phyloP scores from a whole-genome alignment of 2,797 vertebrate species.

The Bradypodion pumilum region DNA sequence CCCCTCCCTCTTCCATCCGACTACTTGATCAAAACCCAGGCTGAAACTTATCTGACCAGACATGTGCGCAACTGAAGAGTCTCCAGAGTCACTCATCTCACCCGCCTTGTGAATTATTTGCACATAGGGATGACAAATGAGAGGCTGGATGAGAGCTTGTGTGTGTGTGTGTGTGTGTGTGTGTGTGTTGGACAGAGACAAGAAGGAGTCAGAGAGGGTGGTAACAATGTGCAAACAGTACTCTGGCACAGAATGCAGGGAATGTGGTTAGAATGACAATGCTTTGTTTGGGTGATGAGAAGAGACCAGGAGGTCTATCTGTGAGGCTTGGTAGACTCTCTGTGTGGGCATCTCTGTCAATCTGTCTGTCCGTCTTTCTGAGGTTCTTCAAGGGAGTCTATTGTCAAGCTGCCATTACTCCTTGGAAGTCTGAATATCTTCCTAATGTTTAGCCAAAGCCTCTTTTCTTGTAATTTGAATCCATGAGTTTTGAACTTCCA shows the following conservation, averaged over 20 bases:
- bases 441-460: too few relatives aligned
- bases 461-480: too few relatives aligned
- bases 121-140: conserved; percentile 5
- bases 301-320: background rate
- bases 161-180: background rate
- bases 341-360: too few relatives aligned
- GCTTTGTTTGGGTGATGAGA: too few relatives aligned
- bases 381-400: too few relatives aligned
- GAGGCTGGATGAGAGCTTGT: background rate
- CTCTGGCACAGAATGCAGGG: background rate
- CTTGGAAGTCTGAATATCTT: too few relatives aligned
- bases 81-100: background rate
- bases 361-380: too few relatives aligned
- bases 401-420: too few relatives aligned
- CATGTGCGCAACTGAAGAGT: conserved; percentile 18
- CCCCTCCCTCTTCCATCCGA: background rate
- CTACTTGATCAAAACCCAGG: conserved; percentile 25
- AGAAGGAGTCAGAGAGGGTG: too few relatives aligned
- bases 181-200: background rate
- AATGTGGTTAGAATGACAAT: background rate
- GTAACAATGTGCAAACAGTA: background rate
- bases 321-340: too few relatives aligned
- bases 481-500: too few relatives aligned
- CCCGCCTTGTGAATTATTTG: conserved; percentile 19
- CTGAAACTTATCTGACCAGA: conserved; percentile 34